Base-by-base conservation (phyloP, 2,113 vertebrate species). In the Hippocampus barbouri region DNA sequence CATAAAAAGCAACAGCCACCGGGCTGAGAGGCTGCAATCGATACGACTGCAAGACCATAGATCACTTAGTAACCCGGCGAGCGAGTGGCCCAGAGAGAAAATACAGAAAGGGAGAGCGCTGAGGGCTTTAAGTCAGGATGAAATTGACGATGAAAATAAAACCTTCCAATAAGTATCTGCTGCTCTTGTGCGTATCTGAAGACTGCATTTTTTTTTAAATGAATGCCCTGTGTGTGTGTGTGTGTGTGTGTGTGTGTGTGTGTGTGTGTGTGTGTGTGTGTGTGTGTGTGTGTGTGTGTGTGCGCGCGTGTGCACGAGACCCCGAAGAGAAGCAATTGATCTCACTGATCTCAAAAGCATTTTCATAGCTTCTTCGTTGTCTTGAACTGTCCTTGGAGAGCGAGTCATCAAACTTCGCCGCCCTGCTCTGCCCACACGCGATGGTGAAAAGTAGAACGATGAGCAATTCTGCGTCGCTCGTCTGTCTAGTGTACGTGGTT, bases 61-160 rank as follows among this genome's bases (percentile, higher is more conserved):
- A 89, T 90, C 85, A 89, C 79, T 85, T 82, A 72, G 85, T 79
- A 86, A 86, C 74, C 64, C 21, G 20, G 54, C 53, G 15, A 43
- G 51, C 38, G 64, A 30, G 23, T 45, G 60, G 63, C 49, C 72
- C 51, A 18, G 65, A 27, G 75, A 45, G 47, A 68, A 54, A 20
- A 73, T 61, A 73, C 5, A 70, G 70, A 66, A 53, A 68, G 63
- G 68, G 51, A 25, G 72, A 83, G 79, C 49, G 79, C 71, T 80
- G 71, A 86, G 71, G 74, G 86, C 85, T 86, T 69, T 80, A 89
- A 90, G 82, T 88, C 83, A 85, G 82, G 83, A 90, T 87, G 88
- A 88, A 89, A 89, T 88, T 87, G 86, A 88, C 85, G 87, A 88
- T 87, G 87, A 89, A 88, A 89, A 89, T 85, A 83, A 84, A 82